A percentile compares a stretch with the other conserved stretches of the same genome.
These are phyloP conservation scores for Omphaloscelis lunosa DNA, from an alignment of 2,888 invertebrate genomes.

Conservation along the genomic window DNA sequence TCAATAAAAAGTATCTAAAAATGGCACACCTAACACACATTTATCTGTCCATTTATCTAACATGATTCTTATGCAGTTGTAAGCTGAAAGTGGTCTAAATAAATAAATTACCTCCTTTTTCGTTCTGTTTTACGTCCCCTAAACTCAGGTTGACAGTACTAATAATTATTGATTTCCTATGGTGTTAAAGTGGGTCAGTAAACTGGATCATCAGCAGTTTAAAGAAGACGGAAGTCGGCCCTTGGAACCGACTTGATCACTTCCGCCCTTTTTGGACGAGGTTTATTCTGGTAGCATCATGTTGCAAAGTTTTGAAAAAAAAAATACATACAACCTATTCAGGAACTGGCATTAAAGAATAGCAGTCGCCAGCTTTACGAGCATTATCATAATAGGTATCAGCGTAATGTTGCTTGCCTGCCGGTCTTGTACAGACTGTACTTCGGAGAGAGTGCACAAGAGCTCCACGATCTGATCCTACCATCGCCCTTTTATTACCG, in stretches of 20 bases:
- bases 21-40: background rate
- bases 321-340: background rate
- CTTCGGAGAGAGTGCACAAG: too few species aligned
- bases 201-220: slow-evolving; percentile 16
- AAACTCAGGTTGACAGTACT: background rate
- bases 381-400: background rate
- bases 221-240: background rate
- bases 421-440: too few species aligned
- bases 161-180: slow-evolving; percentile 18
- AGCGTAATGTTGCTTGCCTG: too few species aligned
- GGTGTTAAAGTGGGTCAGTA: slow-evolving; percentile 21
- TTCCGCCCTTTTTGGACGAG: slow-evolving; percentile 7
- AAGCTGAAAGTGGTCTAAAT: background rate
- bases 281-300: too few species aligned
- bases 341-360: background rate
- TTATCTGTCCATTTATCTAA: slow-evolving; percentile 1
- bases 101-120: slow-evolving; percentile 1
- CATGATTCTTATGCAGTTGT: background rate
- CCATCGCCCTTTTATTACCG: too few species aligned
- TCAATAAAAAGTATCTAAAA: slow-evolving; percentile 41
- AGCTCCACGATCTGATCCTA: too few species aligned
- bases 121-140: background rate
- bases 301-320: background rate
- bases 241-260: background rate
- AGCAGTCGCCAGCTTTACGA: background rate